Evolutionary conservation across 1,140 invertebrate genomes (phyloP).

Genomic region (Apolygus lucorum): DNA sequence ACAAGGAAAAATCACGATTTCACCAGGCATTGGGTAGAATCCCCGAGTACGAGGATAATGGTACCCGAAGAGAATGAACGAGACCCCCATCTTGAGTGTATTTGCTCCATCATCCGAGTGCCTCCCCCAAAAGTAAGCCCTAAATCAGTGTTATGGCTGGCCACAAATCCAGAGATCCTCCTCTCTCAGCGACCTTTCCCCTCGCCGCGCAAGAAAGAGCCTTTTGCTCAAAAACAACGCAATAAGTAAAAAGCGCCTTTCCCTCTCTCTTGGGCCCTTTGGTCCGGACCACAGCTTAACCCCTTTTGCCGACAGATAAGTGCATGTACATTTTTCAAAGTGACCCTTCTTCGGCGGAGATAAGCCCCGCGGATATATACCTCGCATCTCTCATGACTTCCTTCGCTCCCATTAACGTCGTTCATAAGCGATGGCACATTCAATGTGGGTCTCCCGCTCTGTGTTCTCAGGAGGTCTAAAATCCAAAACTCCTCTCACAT

Average conservation of each 20-base stretch:
- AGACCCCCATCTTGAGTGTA: background rate
- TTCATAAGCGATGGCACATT: background rate
- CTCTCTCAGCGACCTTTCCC: background rate
- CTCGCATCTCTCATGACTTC: slow-evolving; percentile 7
- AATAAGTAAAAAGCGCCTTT: slow-evolving; percentile 16
- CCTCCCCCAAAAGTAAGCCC: slow-evolving; percentile 3
- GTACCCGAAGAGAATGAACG: background rate
- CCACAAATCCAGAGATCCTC: slow-evolving; percentile 10
- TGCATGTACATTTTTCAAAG: slow-evolving; percentile 20
- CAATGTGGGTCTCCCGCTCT: too few species aligned
- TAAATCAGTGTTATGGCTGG: slow-evolving; percentile 19
- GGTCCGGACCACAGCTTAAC: background rate
- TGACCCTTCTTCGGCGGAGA: slow-evolving; percentile 6
- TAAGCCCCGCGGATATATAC: slow-evolving; percentile 8
- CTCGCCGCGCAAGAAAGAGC: background rate
- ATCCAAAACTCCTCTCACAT: too few species aligned
- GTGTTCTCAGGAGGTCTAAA: too few species aligned
- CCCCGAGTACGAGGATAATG: background rate
- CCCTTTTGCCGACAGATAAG: slow-evolving; percentile 20
- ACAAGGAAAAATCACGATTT: too few species aligned
- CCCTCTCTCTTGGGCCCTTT: background rate
- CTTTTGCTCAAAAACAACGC: slow-evolving; percentile 11
- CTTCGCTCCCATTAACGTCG: background rate
- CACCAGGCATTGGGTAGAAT: too few species aligned
- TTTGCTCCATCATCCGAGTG: slow-evolving; percentile 10